These are phyloP conservation scores for Pagetopsis macropterus DNA, from an alignment of 2,797 vertebrate genomes.

Conservation along the genomic window DNA sequence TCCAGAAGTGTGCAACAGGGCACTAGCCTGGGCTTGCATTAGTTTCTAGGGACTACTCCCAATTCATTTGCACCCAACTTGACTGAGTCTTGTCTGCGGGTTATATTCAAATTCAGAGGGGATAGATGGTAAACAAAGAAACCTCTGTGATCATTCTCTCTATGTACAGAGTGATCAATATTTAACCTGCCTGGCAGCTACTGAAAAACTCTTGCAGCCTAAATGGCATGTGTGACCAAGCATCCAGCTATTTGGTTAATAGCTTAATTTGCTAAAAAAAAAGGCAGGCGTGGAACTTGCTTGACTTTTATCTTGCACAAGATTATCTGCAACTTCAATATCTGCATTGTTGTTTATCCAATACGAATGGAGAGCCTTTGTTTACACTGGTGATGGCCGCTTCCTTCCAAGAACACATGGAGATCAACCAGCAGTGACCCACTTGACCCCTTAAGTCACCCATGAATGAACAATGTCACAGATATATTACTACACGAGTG, in stretches of 20 bases:
- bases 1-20: not conserved
- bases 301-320: not conserved
- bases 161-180: slow-evolving; percentile 72
- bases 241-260: slow-evolving; percentile 12
- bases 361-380: not conserved
- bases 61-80: slow-evolving; percentile 34
- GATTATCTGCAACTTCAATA: not conserved
- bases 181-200: slow-evolving; percentile 65
- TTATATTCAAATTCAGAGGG: not conserved
- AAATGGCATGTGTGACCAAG: slow-evolving; percentile 34
- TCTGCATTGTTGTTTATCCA: not conserved
- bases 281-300: not conserved
- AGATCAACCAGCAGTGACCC: slow-evolving; percentile 2
- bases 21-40: slow-evolving; percentile 68
- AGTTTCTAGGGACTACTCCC: slow-evolving; percentile 63
- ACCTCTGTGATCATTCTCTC: slow-evolving; percentile 35
- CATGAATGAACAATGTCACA: not conserved
- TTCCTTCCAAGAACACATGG: slow-evolving; percentile 21
- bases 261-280: not conserved
- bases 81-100: not conserved
- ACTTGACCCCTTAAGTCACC: not conserved
- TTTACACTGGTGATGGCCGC: slow-evolving; percentile 28
- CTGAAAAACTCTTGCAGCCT: slow-evolving; percentile 42
- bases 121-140: slow-evolving; percentile 26
- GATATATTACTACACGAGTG: not conserved